phyloP scores from a whole-genome alignment of 2,113 vertebrate genomes.

The Rana temporaria region DNA sequence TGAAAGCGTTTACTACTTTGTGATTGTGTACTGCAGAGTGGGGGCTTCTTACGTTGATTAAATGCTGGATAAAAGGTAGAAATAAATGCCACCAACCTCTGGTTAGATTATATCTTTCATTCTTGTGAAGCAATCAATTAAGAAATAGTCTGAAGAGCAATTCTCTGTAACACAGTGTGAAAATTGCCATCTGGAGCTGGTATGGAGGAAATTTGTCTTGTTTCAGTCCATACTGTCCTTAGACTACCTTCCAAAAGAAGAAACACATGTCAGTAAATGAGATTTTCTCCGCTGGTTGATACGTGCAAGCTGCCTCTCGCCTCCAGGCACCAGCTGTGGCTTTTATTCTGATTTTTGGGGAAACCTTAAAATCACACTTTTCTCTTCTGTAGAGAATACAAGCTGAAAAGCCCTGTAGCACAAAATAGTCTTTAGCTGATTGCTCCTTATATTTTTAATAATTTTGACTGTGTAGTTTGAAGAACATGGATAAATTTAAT shows the following conservation, averaged over 20 bases:
- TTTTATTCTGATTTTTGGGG: constrained; percentile 26
- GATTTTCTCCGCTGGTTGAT: constrained; percentile 50
- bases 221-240: constrained; percentile 48
- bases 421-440: background rate
- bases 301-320: constrained; percentile 44
- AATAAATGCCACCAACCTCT: constrained; percentile 6
- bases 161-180: constrained; percentile 46
- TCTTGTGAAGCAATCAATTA: constrained; percentile 28
- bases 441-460: constrained; percentile 3
- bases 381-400: background rate
- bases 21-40: too few species aligned
- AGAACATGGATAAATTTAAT: background rate
- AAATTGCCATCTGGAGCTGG: constrained; percentile 48
- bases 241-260: constrained; percentile 48
- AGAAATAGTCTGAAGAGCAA: constrained; percentile 14
- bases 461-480: background rate
- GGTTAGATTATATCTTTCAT: background rate
- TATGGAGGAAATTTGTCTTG: constrained; percentile 43
- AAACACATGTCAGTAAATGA: constrained; percentile 41
- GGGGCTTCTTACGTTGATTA: background rate
- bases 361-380: background rate
- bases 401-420: background rate
- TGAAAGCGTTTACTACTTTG: too few species aligned
- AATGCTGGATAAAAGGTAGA: background rate
- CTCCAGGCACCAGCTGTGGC: constrained; percentile 49